Conservation (phyloP, 2,888 invertebrate genomes). For the Drosophila siamana region DNA sequence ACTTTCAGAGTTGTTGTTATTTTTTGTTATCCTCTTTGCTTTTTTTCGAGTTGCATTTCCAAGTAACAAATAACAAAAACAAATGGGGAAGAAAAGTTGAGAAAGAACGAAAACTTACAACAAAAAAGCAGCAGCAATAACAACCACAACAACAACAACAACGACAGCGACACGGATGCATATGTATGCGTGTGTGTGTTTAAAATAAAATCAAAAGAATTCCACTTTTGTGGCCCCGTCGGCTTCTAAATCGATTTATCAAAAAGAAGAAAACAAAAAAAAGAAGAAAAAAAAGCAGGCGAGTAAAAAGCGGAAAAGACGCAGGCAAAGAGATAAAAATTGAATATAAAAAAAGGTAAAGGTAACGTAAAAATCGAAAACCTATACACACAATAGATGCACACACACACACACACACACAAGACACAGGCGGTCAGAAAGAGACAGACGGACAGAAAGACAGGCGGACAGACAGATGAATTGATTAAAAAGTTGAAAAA, state of each 20-base stretch:
- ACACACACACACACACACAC: conserved; percentile 57
- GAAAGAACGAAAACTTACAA: conserved; percentile 26
- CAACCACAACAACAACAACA: conserved; percentile 28
- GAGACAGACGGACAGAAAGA: conserved; percentile 7
- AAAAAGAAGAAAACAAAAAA: conserved; percentile 74
- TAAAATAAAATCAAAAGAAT: conserved; percentile 79
- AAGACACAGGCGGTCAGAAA: neutral
- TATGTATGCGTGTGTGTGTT: conserved; percentile 22
- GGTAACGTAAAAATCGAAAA: conserved; percentile 80
- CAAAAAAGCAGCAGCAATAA: too few relatives aligned
- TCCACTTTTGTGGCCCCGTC: conserved; percentile 80
- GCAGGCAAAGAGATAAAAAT: conserved; percentile 80
- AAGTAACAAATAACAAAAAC: conserved; percentile 72
- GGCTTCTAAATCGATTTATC: conserved; percentile 82
- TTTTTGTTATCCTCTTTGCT: neutral
- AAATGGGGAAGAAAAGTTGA: conserved; percentile 33
- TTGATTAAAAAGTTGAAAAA: conserved; percentile 77
- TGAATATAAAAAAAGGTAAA: conserved; percentile 76
- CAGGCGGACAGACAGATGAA: conserved; percentile 63
- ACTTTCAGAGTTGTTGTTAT: neutral
- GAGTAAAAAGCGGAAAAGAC: conserved; percentile 74
- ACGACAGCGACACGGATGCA: conserved; percentile 28
- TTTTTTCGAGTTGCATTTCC: conserved; percentile 77
- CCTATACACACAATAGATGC: conserved; percentile 73
- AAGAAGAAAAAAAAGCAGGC: conserved; percentile 31